phyloP scores from a whole-genome alignment of 2,113 vertebrate genomes.

The Oenanthe melanoleuca region DNA sequence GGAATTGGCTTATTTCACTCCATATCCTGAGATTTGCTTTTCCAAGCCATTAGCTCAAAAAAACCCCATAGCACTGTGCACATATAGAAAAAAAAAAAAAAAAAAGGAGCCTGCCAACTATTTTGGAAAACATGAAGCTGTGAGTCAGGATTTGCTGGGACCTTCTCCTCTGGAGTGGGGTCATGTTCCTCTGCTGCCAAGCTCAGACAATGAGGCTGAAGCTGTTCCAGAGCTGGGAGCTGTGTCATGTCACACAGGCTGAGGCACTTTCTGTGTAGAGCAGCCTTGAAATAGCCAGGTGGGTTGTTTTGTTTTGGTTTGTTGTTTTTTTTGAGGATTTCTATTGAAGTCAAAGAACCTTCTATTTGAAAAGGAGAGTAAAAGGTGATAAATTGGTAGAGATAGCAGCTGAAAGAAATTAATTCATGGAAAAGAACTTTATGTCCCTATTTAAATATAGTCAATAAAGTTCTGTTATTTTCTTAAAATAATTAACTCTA shows the following conservation, averaged over 20 bases:
- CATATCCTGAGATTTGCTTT: background rate
- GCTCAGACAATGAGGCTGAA: background rate
- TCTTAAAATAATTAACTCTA: conserved; percentile 66
- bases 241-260: accelerated
- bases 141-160: background rate
- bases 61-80: background rate
- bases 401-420: background rate
- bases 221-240: background rate
- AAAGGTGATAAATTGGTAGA: background rate
- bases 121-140: background rate
- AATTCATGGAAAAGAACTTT: background rate
- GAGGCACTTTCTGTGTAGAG: background rate
- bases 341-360: background rate
- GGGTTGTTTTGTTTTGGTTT: too few relatives aligned
- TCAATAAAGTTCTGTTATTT: conserved; percentile 30
- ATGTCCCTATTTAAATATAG: background rate
- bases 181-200: background rate
- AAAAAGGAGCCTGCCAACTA: background rate
- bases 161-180: background rate
- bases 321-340: background rate
- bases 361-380: background rate
- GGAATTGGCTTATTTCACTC: background rate
- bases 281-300: background rate
- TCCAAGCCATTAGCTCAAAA: background rate
- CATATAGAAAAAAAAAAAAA: accelerated